Conservation (phyloP, 2,888 invertebrate species). For the Agelastica alni region DNA sequence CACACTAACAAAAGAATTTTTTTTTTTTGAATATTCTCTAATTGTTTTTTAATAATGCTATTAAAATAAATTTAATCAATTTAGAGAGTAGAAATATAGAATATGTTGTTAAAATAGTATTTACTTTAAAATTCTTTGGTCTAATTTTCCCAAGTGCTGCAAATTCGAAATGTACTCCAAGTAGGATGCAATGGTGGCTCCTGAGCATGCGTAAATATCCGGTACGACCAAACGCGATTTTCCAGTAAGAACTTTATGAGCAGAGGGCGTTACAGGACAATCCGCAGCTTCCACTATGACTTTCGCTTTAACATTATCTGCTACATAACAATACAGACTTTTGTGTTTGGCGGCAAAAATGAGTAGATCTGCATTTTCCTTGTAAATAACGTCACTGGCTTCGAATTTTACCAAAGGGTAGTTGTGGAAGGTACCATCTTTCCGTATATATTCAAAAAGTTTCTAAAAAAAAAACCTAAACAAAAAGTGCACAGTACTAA, state of each 20-base stretch:
- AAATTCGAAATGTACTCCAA: conserved; percentile 48
- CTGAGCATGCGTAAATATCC: conserved; percentile 50
- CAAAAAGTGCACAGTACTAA: not conserved
- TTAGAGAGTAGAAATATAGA: too few species aligned
- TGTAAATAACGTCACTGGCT: conserved; percentile 41
- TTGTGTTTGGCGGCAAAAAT: conserved; percentile 50
- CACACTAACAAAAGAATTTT: too few species aligned
- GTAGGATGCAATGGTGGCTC: conserved; percentile 48
- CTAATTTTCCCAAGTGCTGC: conserved; percentile 29
- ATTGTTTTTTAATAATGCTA: too few species aligned
- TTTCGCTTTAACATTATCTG: conserved; percentile 50
- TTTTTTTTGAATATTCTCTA: too few species aligned
- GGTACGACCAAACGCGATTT: conserved; percentile 49
- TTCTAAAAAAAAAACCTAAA: conserved; percentile 40
- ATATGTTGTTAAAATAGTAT: not conserved
- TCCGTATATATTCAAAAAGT: conserved; percentile 40
- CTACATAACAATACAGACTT: conserved; percentile 46
- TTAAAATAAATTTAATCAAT: not conserved
- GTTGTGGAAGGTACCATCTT: conserved; percentile 41
- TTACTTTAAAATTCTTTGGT: conserved; percentile 31
- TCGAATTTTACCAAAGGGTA: conserved; percentile 42
- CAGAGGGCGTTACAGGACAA: conserved; percentile 49
- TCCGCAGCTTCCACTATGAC: conserved; percentile 52
- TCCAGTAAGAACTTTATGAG: conserved; percentile 48
- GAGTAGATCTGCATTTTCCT: conserved; percentile 50